Evolutionary conservation across 2,888 invertebrate genomes (phyloP), one percentile per base, ranked within the genome.

Genomic region (Tetragonula carbonaria): DNA sequence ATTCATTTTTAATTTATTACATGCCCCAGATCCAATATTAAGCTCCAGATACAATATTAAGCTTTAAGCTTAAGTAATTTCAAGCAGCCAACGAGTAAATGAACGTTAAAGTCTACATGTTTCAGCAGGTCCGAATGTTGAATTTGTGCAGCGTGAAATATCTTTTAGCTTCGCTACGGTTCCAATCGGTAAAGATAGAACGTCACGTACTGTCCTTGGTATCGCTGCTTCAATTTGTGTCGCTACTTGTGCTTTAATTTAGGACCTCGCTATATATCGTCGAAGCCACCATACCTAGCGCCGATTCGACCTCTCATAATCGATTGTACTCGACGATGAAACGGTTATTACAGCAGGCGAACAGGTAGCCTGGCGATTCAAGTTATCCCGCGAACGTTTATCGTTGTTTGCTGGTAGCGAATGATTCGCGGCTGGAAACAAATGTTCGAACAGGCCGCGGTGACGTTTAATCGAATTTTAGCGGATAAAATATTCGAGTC

Each of bases 401-500:
- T 75, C 78, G 78, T 65, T 65, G 78, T 21, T 63, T 18, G 65
- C 14, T 45, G 23, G 59, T 72, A 53, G 75, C 82, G 66, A 76
- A 68, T 73, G 67, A 76, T 73, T 71, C 71, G 28, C 57, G 57
- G 50, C 45, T 51, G 57, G 23, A 59, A 57, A 82, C 82, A 62
- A 82, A 82, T 82, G 73, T 16, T 45, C 68, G 28, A 38, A 38
- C 74, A 53, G 68, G 53, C n/a, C 55, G 67, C 68, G 66, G 53
- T 76, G 82, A 82, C 81, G 74, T 73, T 86, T 83, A 86, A 86
- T 86, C 86, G 86, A 85, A 84, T 62, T 57, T 45, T 62, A 65
- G 23, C 71, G 76, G 78, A 82, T 79, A 88, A 89, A 89, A 89
- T 89, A 89, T 76, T 79, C 84, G 81, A 82, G 71, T 85, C 79